A percentile compares a stretch with the other conserved stretches of the same genome.
Evolutionary conservation across 35 echinoderm and acorn worm genomes (phyloP).

Genomic region (Apostichopus japonicus): DNA sequence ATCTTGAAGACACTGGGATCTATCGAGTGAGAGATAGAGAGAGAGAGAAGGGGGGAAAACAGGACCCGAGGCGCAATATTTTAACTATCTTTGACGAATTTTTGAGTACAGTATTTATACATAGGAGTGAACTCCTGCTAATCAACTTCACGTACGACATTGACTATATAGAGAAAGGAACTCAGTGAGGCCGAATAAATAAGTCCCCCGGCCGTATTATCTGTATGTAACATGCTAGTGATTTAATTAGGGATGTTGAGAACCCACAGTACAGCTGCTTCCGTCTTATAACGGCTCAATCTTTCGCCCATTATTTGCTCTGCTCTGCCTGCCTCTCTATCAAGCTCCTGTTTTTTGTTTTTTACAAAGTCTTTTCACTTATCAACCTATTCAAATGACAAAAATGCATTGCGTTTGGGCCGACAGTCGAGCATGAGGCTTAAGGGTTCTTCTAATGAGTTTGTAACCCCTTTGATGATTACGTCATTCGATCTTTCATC

Average conservation of each 20-base stretch:
- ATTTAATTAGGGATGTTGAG: slow-evolving; percentile 60
- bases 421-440: slow-evolving; percentile 10
- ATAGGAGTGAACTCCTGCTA: slow-evolving; percentile 10
- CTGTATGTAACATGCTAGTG: slow-evolving; percentile 44
- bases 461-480: neutral
- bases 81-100: slow-evolving; percentile 10
- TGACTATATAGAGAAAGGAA: slow-evolving; percentile 7
- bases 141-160: slow-evolving; percentile 29
- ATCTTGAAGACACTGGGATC: no score
- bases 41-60: neutral
- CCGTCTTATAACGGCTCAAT: slow-evolving; percentile 49
- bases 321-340: slow-evolving; percentile 35
- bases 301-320: slow-evolving; percentile 32
- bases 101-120: slow-evolving; percentile 28
- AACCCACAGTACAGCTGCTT: slow-evolving; percentile 42
- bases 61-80: slow-evolving; percentile 30
- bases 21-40: neutral
- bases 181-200: slow-evolving; percentile 27
- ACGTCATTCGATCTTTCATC: neutral
- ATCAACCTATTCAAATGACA: slow-evolving; percentile 22
- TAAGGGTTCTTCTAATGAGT: neutral
- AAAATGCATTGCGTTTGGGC: slow-evolving; percentile 17
- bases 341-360: neutral
- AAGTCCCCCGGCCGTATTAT: slow-evolving; percentile 40
- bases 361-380: neutral